phyloP scores from a whole-genome alignment of 2,113 vertebrate species.

The Larimichthys polyactis region DNA sequence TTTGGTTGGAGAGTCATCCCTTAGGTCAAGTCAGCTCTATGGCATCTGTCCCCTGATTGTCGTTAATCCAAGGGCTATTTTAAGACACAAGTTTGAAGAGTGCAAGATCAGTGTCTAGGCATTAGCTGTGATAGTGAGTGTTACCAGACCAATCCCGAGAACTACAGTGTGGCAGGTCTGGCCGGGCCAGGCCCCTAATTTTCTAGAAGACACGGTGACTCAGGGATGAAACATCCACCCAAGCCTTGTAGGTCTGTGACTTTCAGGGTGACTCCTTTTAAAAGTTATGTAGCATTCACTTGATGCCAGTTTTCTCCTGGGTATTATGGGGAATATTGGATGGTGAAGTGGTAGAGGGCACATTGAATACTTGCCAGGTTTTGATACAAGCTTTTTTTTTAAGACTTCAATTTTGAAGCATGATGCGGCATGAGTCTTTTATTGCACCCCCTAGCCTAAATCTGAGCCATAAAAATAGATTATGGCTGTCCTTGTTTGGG shows the following conservation, averaged over 20 bases:
- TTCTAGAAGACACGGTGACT: constrained; percentile 57
- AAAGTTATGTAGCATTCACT: constrained; percentile 27
- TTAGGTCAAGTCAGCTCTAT: constrained; percentile 43
- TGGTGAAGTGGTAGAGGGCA: constrained; percentile 4
- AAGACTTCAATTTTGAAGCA: not conserved
- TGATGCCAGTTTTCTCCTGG: constrained; percentile 17
- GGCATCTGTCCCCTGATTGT: constrained; percentile 77
- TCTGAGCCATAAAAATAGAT: constrained; percentile 27
- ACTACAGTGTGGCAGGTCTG: constrained; percentile 45
- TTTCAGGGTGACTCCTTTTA: constrained; percentile 60
- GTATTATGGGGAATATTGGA: constrained; percentile 26
- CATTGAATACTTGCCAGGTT: not conserved
- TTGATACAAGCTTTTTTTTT: not conserved
- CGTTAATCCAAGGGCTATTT: constrained; percentile 81
- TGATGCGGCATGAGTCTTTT: not conserved
- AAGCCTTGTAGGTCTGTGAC: constrained; percentile 24
- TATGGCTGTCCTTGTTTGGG: not conserved
- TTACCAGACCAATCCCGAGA: constrained; percentile 38
- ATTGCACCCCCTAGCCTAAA: not conserved
- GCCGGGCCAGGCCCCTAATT: constrained; percentile 39
- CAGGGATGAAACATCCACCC: constrained; percentile 59
- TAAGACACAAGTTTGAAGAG: constrained; percentile 61
- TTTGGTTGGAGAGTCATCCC: constrained; percentile 66
- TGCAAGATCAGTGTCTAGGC: constrained; percentile 57
- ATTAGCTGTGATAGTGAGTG: constrained; percentile 55